Conservation (phyloP, 2,888 invertebrate species). For the Erebia aethiops region DNA sequence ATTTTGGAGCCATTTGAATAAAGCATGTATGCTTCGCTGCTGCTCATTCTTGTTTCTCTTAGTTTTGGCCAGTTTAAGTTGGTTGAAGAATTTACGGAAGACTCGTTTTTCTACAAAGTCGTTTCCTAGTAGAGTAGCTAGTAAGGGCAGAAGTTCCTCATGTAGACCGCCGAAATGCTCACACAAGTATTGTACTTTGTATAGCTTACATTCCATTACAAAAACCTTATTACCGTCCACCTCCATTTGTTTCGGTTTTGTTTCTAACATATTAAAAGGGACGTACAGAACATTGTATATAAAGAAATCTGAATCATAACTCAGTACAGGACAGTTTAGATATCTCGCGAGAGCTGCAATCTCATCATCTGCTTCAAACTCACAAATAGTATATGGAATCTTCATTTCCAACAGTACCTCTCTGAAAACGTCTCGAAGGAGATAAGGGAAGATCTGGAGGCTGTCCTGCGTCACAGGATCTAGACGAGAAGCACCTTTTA, state of each 20-base stretch:
- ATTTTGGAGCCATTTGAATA: slow-evolving; percentile 89
- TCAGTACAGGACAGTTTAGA: slow-evolving; percentile 92
- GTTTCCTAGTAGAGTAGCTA: slow-evolving; percentile 94
- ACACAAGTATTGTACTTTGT: slow-evolving; percentile 87
- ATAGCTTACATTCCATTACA: slow-evolving; percentile 87
- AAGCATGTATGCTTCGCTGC: slow-evolving; percentile 86
- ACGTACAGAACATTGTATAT: slow-evolving; percentile 93
- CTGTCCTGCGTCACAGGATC: slow-evolving; percentile 81
- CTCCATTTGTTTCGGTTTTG: slow-evolving; percentile 63
- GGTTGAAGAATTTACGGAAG: slow-evolving; percentile 88
- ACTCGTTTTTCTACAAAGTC: slow-evolving; percentile 89
- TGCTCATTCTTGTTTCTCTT: slow-evolving; percentile 82
- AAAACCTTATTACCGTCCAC: slow-evolving; percentile 57
- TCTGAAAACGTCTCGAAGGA: slow-evolving; percentile 89
- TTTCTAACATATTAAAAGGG: slow-evolving; percentile 87
- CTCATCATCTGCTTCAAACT: slow-evolving; percentile 95
- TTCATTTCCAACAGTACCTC: slow-evolving; percentile 86
- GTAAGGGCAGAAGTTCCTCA: slow-evolving; percentile 87
- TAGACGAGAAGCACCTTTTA: slow-evolving; percentile 81
- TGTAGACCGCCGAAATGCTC: slow-evolving; percentile 85
- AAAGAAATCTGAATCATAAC: slow-evolving; percentile 97
- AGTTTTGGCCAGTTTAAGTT: slow-evolving; percentile 83
- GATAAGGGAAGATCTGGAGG: slow-evolving; percentile 87
- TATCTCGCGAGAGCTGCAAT: slow-evolving; percentile 91
- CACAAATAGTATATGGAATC: slow-evolving; percentile 87